These are phyloP conservation scores for Catharus fuscescens DNA, from an alignment of 2,113 vertebrate species.

Conservation along the genomic window DNA sequence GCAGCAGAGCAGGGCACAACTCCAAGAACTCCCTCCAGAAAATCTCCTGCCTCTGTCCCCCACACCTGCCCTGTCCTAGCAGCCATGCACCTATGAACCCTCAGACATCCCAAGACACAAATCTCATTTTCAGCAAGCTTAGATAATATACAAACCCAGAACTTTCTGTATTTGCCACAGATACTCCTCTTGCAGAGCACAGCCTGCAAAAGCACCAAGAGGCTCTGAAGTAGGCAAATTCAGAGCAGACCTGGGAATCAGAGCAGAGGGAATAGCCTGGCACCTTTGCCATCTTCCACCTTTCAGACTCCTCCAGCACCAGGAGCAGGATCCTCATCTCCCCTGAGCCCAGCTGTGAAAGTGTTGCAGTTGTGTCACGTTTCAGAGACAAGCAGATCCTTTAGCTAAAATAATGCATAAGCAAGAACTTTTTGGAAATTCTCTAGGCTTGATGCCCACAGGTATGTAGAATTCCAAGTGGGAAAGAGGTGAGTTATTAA, in stretches of 20 bases:
- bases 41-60: neutral
- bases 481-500: conserved; percentile 1
- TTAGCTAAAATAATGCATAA: neutral
- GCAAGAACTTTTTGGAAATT: neutral
- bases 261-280: neutral
- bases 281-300: neutral
- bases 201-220: neutral
- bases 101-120: neutral
- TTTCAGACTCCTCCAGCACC: neutral
- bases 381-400: neutral
- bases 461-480: neutral
- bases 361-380: neutral
- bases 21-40: neutral
- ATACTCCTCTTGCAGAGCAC: neutral
- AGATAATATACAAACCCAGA: neutral
- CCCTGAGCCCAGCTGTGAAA: neutral
- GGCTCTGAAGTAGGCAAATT: neutral
- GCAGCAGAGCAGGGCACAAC: neutral
- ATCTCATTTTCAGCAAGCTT: neutral
- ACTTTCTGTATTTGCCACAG: neutral
- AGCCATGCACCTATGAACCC: neutral
- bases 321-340: accelerated
- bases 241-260: neutral
- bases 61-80: neutral
- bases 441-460: neutral